A percentile compares a stretch with the other conserved stretches of the same genome.
Evolutionary conservation across 2,113 vertebrate genomes (phyloP).

Genomic region (Ceyx melanurus): DNA sequence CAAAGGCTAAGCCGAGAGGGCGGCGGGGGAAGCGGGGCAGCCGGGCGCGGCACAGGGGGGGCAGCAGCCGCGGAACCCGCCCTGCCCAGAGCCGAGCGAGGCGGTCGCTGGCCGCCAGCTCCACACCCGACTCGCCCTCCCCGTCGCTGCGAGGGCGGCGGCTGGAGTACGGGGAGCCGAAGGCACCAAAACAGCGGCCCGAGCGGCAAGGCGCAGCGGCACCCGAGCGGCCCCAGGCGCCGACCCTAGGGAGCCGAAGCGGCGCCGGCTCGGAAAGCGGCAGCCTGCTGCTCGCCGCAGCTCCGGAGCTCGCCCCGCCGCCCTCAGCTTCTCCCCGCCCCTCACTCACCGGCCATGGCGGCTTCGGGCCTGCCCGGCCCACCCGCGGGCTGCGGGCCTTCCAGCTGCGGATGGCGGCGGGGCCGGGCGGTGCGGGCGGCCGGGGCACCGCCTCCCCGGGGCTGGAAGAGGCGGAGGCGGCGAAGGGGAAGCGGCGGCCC

Average conservation of each 20-base stretch:
- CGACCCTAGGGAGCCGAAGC: not conserved
- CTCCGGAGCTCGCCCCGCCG: not conserved
- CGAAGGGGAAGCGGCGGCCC: no score
- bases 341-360: not conserved
- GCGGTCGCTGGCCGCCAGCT: not conserved
- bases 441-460: not conserved
- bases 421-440: not conserved
- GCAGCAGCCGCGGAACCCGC: no score
- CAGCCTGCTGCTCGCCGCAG: not conserved
- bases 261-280: not conserved
- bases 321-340: not conserved
- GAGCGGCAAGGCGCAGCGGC: not conserved
- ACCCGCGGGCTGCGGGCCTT: not conserved
- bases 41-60: accelerated
- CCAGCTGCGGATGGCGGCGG: not conserved
- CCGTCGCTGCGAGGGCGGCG: not conserved
- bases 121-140: not conserved
- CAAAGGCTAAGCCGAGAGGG: not conserved
- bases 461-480: no score
- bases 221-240: no score
- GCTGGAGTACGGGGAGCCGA: not conserved
- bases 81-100: no score
- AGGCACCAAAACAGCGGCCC: not conserved
- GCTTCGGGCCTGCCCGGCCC: not conserved
- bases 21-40: not conserved